Conservation (phyloP, 2,888 invertebrate genomes). For the Drosophila mimica region DNA sequence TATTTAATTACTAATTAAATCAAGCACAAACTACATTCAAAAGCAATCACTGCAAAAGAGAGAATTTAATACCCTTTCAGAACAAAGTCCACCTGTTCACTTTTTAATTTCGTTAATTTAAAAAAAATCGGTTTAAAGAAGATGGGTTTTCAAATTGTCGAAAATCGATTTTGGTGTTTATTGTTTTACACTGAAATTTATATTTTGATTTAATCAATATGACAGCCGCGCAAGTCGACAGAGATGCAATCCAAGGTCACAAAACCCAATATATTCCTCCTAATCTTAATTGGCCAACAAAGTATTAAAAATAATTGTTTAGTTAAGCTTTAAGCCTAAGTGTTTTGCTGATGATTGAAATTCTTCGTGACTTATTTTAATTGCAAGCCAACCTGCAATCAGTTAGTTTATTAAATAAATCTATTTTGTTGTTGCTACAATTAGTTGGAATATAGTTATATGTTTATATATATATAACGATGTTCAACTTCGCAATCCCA, state of each 20-base stretch:
- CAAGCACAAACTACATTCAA: background rate
- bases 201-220: background rate
- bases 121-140: background rate
- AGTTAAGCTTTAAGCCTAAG: background rate
- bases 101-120: no score
- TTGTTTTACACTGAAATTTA: background rate
- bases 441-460: background rate
- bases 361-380: no score
- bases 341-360: no score
- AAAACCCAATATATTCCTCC: no score
- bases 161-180: background rate
- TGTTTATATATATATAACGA: background rate
- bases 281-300: background rate
- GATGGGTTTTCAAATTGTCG: background rate
- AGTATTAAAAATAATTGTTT: background rate
- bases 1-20: constrained; percentile 6
- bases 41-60: background rate
- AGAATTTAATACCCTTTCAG: background rate
- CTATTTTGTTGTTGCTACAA: background rate
- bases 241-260: no score
- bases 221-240: no score
- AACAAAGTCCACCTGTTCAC: background rate
- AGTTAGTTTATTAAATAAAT: background rate
- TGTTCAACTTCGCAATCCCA: background rate
- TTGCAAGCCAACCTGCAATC: background rate